Conservation (phyloP, 2,797 vertebrate genomes). For the Rhynchotus rufescens region DNA sequence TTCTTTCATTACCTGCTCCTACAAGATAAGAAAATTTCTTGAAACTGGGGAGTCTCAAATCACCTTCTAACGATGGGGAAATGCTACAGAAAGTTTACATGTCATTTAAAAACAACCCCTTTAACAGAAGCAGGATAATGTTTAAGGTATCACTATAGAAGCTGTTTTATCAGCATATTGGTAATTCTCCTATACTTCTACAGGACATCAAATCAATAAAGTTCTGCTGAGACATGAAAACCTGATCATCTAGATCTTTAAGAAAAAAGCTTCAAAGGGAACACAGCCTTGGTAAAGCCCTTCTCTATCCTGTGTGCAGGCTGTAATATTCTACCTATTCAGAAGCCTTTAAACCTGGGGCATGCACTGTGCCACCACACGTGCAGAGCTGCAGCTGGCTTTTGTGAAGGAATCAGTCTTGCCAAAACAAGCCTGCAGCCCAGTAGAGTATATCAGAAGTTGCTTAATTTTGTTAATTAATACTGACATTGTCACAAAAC, state of each 20-base stretch:
- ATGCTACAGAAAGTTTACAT: background rate
- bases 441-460: background rate
- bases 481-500: background rate
- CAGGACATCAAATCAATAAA: background rate
- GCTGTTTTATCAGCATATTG: background rate
- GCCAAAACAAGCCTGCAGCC: background rate
- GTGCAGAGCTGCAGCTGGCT: background rate
- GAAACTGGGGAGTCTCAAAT: background rate
- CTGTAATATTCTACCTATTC: background rate
- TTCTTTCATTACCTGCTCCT: constrained; percentile 20
- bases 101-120: constrained; percentile 19
- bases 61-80: constrained; percentile 3
- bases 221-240: background rate
- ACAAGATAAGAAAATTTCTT: constrained; percentile 18
- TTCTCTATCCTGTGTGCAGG: background rate
- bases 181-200: background rate
- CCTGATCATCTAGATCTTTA: background rate
- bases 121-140: background rate
- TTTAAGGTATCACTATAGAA: background rate
- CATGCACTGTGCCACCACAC: background rate
- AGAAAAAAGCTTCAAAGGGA: background rate
- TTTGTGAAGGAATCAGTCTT: background rate
- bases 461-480: background rate
- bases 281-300: background rate
- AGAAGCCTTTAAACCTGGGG: background rate